phyloP scores from a whole-genome alignment of 1,140 invertebrate genomes.

The Drosophila kanapiae region DNA sequence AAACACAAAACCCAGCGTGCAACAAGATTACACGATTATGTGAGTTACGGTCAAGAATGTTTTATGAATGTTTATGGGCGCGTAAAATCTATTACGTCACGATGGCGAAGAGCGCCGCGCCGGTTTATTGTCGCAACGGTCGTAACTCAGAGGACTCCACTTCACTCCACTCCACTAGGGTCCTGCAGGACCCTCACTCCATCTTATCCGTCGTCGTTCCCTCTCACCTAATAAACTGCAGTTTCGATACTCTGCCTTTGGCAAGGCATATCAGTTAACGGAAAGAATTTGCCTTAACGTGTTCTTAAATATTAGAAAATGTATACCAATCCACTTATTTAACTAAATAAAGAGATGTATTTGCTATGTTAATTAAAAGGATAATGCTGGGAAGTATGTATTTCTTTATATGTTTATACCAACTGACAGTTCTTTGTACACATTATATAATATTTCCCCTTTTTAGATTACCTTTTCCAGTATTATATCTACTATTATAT shows the following conservation, averaged over 20 bases:
- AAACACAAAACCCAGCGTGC: slow-evolving; percentile 48
- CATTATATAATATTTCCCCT: background rate
- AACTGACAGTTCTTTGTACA: no score
- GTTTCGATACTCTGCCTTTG: slow-evolving; percentile 1
- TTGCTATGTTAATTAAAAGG: no score
- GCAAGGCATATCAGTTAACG: background rate
- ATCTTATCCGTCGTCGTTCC: background rate
- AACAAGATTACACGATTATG: slow-evolving; percentile 77
- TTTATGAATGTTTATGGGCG: slow-evolving; percentile 81
- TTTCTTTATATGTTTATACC: no score
- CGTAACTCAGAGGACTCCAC: slow-evolving; percentile 54
- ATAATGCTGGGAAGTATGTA: no score
- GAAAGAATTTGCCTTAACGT: background rate
- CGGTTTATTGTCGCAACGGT: slow-evolving; percentile 61
- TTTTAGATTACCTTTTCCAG: background rate
- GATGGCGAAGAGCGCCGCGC: slow-evolving; percentile 11
- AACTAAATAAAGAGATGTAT: no score
- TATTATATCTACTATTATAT: background rate
- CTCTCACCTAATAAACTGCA: slow-evolving; percentile 41
- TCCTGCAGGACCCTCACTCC: background rate
- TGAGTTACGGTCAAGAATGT: slow-evolving; percentile 76
- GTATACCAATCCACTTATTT: no score
- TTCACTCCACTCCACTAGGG: slow-evolving; percentile 1
- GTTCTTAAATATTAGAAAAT: no score
- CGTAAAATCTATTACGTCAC: slow-evolving; percentile 81